Evolutionary conservation across 2,888 invertebrate species (phyloP).

Genomic region (Nasonovia ribisnigri): DNA sequence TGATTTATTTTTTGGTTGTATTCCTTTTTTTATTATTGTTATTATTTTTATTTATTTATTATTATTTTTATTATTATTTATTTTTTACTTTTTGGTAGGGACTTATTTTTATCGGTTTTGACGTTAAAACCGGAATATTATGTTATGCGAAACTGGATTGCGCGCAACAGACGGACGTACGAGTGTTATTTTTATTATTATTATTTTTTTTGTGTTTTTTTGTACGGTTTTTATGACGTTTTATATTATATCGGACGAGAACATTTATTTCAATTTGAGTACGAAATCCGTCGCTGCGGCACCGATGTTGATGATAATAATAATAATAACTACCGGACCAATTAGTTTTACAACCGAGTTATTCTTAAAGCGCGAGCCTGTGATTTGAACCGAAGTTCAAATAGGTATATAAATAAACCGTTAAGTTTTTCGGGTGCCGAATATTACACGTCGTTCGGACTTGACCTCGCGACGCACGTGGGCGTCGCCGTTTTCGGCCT

Average conservation of each 20-base stretch:
- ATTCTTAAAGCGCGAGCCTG: background rate
- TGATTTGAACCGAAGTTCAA: background rate
- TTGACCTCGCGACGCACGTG: slow-evolving; percentile 32
- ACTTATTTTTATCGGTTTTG: background rate
- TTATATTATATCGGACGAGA: slow-evolving; percentile 12
- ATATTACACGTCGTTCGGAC: background rate
- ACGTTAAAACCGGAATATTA: slow-evolving; percentile 39
- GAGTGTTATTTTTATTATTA: slow-evolving; percentile 20
- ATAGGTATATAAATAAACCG: slow-evolving; percentile 27
- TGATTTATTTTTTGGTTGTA: slow-evolving; percentile 42
- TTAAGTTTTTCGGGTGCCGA: slow-evolving; percentile 28
- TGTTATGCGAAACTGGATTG: slow-evolving; percentile 28
- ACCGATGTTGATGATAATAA: background rate
- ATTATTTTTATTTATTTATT: slow-evolving; percentile 17
- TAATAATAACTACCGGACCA: slow-evolving; percentile 29
- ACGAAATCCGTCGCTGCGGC: background rate
- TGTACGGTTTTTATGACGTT: slow-evolving; percentile 3
- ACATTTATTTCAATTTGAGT: slow-evolving; percentile 50
- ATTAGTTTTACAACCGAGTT: slow-evolving; percentile 52
- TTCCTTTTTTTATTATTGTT: slow-evolving; percentile 23
- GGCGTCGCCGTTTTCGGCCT: background rate
- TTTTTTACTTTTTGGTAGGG: background rate
- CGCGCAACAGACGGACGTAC: background rate
- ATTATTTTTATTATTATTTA: background rate
- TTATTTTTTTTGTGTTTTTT: slow-evolving; percentile 20